Conservation (phyloP, 2,113 vertebrate genomes). For the Sapajus apella region DNA sequence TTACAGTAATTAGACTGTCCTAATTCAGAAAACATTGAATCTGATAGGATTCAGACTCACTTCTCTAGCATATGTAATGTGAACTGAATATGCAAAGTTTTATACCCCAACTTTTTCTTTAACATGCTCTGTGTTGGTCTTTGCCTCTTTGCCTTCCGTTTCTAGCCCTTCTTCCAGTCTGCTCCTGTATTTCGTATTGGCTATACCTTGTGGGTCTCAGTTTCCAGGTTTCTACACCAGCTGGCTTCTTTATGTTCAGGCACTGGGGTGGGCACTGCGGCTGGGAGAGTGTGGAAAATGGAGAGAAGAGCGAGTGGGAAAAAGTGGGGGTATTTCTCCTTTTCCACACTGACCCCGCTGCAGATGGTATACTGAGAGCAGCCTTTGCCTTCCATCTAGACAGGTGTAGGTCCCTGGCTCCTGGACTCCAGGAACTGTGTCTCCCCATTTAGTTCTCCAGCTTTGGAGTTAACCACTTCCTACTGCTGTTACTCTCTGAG, state of each 20-base stretch:
- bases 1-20: neutral
- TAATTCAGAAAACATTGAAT: neutral
- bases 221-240: neutral
- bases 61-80: neutral
- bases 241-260: neutral
- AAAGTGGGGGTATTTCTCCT: neutral
- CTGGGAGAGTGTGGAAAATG: neutral
- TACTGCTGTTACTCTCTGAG: neutral
- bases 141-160: neutral
- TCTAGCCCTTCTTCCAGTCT: neutral
- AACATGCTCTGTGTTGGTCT: neutral
- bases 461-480: neutral
- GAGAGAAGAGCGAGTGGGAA: neutral
- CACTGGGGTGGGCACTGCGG: neutral
- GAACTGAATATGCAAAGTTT: neutral
- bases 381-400: no score
- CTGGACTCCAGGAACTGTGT: neutral
- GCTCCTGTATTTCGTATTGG: neutral
- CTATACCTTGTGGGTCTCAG: fast-evolving
- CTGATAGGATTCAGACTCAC: neutral
- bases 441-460: neutral
- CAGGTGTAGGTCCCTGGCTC: neutral
- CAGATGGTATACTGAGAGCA: no score
- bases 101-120: neutral
- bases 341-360: no score